Base-by-base conservation (phyloP, 2,888 invertebrate genomes). In the Agrochola litura region DNA sequence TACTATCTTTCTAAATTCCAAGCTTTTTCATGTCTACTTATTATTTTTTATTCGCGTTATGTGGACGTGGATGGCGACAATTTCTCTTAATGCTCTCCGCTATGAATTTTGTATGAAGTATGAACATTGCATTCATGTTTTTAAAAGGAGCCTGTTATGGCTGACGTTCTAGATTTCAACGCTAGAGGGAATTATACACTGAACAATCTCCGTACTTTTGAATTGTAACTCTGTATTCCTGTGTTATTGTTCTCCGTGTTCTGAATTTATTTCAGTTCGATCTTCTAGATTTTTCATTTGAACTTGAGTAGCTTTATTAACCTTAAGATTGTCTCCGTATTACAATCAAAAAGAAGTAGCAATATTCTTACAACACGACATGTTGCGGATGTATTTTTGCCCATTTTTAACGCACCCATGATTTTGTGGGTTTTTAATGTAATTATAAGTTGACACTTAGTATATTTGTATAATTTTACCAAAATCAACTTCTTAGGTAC, bases 101-200 rank as follows among this genome's bases (percentile, higher is more conserved):
- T 60, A 76, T 80, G 83, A 83, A 83, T 83, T 83, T 74, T 64
- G 61, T 68, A 74, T 80, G 73, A 83, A 71, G 74, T 73, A 67
- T 70, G 82, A 78, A 58, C 71, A 71, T 74, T 83, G 76, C 80
- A 30, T 76, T 79, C 67, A 68, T 83, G 83, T 73, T 76, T 83
- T 67, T 72, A 65, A 68, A 73, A 82, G 37, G 56, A 25, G 61
- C 10, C 41, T 60, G 46, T 72, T 56, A 37, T 14, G 5, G 41
- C 9, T 73, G 37, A 41, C 41, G 46, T 70, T 25, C 60, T 69
- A 67, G 68, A 68, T 68, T 41, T 37, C 6, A 56, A 37, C 6
- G 0, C 19, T 1, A 46, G 12, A 30, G 30, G 12, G 41, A 54
- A 76, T 56, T 56, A 14, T 37, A 41, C 4, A 19, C 6, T 6